phyloP scores from a whole-genome alignment of 1,140 invertebrate genomes.

The Cotesia glomerata region DNA sequence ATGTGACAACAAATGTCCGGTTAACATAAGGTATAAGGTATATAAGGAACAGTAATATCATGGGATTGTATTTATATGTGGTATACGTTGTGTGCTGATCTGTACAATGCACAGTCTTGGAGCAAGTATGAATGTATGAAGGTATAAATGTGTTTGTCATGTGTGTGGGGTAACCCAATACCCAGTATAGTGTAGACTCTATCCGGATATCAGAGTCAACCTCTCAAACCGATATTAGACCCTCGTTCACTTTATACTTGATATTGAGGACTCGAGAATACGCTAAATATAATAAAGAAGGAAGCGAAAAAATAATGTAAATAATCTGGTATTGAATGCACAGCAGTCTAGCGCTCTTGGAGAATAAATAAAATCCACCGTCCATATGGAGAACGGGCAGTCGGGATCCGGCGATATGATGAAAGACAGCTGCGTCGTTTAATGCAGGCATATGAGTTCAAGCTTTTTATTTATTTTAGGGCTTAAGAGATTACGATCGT shows the following conservation, averaged over 20 bases:
- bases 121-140: neutral
- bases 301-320: too few species aligned
- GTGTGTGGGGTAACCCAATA: neutral
- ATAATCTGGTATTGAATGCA: neutral
- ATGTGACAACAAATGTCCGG: conserved; percentile 6
- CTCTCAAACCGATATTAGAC: conserved; percentile 2
- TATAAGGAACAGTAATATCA: neutral
- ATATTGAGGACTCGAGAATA: neutral
- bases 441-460: too few species aligned
- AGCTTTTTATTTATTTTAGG: too few species aligned
- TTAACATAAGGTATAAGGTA: neutral
- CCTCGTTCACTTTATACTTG: neutral
- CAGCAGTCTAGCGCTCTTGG: neutral
- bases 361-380: too few species aligned
- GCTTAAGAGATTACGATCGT: too few species aligned
- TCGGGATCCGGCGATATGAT: too few species aligned
- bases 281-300: too few species aligned
- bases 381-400: too few species aligned
- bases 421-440: too few species aligned
- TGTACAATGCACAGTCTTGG: neutral
- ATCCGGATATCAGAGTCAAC: neutral
- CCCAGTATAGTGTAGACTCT: neutral
- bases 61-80: neutral
- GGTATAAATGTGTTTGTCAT: neutral
- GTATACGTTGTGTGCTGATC: neutral